Evolutionary conservation across 2,888 invertebrate genomes (phyloP).

Genomic region (Caenorhabditis virilis): DNA sequence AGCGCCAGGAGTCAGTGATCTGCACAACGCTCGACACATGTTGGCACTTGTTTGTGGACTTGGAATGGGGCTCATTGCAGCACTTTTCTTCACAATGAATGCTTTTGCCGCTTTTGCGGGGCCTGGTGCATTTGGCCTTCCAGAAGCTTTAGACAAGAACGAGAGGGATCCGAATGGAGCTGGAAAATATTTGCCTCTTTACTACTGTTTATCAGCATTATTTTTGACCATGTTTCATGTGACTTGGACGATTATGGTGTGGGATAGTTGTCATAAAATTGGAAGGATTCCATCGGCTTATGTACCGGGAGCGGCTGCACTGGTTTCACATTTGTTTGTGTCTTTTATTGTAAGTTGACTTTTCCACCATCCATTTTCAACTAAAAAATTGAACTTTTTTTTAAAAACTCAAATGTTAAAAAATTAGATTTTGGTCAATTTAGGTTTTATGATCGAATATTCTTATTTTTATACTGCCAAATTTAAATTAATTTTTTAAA

Average conservation of each 20-base stretch:
- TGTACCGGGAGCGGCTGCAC: constrained; percentile 38
- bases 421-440: too few relatives aligned
- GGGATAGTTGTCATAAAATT: constrained; percentile 50
- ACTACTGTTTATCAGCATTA: constrained; percentile 38
- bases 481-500: background rate
- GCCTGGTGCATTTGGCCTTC: constrained; percentile 89
- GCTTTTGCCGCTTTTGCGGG: constrained; percentile 91
- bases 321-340: constrained; percentile 38
- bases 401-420: too few relatives aligned
- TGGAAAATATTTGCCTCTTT: constrained; percentile 41
- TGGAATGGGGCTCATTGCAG: constrained; percentile 91
- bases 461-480: background rate
- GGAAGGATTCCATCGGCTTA: constrained; percentile 16
- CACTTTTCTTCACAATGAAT: constrained; percentile 90
- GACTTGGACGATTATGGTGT: constrained; percentile 79
- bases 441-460: background rate
- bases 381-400: too few relatives aligned
- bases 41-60: constrained; percentile 90
- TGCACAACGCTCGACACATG: constrained; percentile 83
- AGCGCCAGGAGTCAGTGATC: constrained; percentile 68
- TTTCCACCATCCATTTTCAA: too few relatives aligned
- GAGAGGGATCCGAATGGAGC: constrained; percentile 26
- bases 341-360: constrained; percentile 30
- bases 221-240: constrained; percentile 77
- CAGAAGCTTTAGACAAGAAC: constrained; percentile 31